These are phyloP conservation scores for Drosophila pegasa DNA, from an alignment of 2,888 invertebrate genomes.

Conservation along the genomic window DNA sequence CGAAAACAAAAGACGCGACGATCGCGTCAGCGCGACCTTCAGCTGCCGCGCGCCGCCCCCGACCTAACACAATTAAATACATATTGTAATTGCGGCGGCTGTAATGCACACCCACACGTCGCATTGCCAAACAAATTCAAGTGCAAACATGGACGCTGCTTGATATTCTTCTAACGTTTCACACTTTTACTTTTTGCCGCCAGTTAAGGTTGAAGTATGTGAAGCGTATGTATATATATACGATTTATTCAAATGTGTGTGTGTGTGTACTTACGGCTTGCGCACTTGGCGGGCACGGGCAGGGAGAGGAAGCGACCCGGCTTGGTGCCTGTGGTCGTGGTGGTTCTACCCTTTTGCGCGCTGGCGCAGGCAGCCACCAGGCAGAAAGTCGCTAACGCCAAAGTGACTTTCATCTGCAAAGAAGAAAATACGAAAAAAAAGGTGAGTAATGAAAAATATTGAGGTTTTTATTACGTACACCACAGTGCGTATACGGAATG, in stretches of 20 bases:
- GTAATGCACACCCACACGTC: conserved; percentile 64
- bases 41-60: conserved; percentile 8
- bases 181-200: conserved; percentile 71
- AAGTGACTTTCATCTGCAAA: conserved; percentile 90
- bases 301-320: conserved; percentile 94
- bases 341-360: conserved; percentile 87
- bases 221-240: conserved; percentile 1
- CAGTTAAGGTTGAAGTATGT: conserved; percentile 21
- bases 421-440: conserved; percentile 12
- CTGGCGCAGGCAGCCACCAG: conserved; percentile 87
- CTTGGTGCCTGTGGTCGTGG: conserved; percentile 87
- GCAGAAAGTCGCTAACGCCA: conserved; percentile 86
- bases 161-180: conserved; percentile 61
- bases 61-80: conserved; percentile 37
- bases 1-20: conserved; percentile 15
- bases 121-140: conserved; percentile 74
- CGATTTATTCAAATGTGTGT: not conserved
- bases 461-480: not conserved
- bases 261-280: conserved; percentile 90
- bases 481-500: conserved; percentile 69
- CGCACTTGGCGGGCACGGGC: conserved; percentile 92
- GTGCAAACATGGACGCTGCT: conserved; percentile 63
- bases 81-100: conserved; percentile 21
- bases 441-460: not conserved
- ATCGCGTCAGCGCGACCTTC: conserved; percentile 74